Percentiles rank a stretch among this genome's conserved stretches.
Evolutionary conservation across 2,888 invertebrate species (phyloP).

Genomic region (Escarpia spicata): DNA sequence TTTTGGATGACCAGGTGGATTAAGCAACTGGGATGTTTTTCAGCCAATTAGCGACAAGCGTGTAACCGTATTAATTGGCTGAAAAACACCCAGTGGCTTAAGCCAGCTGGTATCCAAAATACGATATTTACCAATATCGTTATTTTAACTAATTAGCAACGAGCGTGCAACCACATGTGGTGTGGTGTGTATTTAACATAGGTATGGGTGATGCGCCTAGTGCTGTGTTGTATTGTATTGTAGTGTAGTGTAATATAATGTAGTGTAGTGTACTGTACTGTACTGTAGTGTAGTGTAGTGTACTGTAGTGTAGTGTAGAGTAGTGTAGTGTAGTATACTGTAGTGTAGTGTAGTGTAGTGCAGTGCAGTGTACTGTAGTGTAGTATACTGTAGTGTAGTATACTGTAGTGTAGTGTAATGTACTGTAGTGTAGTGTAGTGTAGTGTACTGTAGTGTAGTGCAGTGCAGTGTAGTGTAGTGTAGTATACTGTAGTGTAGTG

Average conservation of each 20-base stretch:
- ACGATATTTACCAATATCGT: too few species aligned
- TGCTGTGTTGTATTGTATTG: too few species aligned
- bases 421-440: slow-evolving; percentile 38
- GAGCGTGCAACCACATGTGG: too few species aligned
- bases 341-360: slow-evolving; percentile 6
- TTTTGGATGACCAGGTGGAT: too few species aligned
- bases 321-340: slow-evolving; percentile 31
- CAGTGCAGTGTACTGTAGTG: slow-evolving; percentile 40
- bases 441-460: slow-evolving; percentile 38
- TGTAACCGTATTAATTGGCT: too few species aligned
- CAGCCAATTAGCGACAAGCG: too few species aligned
- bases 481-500: slow-evolving; percentile 23
- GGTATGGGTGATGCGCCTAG: too few species aligned
- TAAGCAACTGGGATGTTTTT: too few species aligned
- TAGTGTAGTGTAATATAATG: background rate
- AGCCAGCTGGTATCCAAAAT: too few species aligned
- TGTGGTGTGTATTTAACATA: too few species aligned
- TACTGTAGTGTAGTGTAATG: slow-evolving; percentile 39
- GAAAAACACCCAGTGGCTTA: too few species aligned
- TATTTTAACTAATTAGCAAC: too few species aligned
- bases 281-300: slow-evolving; percentile 37
- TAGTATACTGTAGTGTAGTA: slow-evolving; percentile 40
- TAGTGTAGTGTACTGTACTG: slow-evolving; percentile 36
- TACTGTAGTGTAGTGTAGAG: slow-evolving; percentile 37
- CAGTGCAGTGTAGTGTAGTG: slow-evolving; percentile 38